These are phyloP conservation scores for Malurus alboscapulatus DNA, from an alignment of 2,113 vertebrate genomes.

Conservation along the genomic window DNA sequence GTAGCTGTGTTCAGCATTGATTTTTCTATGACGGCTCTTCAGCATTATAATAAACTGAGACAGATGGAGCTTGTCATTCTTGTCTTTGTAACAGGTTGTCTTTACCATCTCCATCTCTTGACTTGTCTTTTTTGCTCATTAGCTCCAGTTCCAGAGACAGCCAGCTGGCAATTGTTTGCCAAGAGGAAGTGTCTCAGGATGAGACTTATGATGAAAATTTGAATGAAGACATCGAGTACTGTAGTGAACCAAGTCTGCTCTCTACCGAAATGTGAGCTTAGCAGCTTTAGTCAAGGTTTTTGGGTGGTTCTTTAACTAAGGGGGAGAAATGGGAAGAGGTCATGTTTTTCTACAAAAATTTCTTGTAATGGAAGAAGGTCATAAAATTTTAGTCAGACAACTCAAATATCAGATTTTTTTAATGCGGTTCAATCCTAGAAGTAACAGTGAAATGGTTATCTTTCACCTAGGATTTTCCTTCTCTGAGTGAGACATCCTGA, in stretches of 20 bases:
- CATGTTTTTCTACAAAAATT: neutral
- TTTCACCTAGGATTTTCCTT: neutral
- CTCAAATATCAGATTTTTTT: neutral
- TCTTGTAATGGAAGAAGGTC: neutral
- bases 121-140: slow-evolving; percentile 58
- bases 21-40: slow-evolving; percentile 20
- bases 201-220: slow-evolving; percentile 84
- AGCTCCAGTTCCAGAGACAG: slow-evolving; percentile 92
- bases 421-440: neutral
- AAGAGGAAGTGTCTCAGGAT: slow-evolving; percentile 84
- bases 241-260: slow-evolving; percentile 85
- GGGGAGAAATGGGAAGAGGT: slow-evolving; percentile 12
- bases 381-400: neutral
- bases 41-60: slow-evolving; percentile 5
- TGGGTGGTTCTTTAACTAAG: slow-evolving; percentile 27
- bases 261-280: slow-evolving; percentile 89
- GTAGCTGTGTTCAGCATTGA: neutral
- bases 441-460: neutral
- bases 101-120: neutral
- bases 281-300: neutral
- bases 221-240: slow-evolving; percentile 81
- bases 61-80: slow-evolving; percentile 53
- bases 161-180: slow-evolving; percentile 85
- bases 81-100: slow-evolving; percentile 40
- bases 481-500: neutral